phyloP scores from a whole-genome alignment of 2,113 vertebrate genomes.

The Turdus rufiventris region DNA sequence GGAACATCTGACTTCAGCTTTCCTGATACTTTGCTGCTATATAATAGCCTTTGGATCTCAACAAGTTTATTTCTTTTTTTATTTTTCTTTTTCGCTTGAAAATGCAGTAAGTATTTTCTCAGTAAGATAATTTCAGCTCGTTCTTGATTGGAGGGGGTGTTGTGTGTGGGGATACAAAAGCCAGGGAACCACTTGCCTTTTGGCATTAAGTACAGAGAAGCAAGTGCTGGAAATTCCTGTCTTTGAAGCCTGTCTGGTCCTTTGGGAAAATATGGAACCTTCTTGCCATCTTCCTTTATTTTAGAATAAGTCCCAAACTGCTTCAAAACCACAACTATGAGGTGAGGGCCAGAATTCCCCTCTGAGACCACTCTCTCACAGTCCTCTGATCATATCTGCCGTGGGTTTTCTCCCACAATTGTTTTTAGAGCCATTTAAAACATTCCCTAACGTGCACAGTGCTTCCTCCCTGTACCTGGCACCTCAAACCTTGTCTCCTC shows the following conservation, averaged over 20 bases:
- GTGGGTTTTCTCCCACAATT: background rate
- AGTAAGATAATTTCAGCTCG: background rate
- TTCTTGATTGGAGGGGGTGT: background rate
- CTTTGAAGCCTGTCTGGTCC: background rate
- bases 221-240: background rate
- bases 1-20: background rate
- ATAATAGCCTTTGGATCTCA: background rate
- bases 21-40: background rate
- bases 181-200: background rate
- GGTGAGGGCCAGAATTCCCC: background rate
- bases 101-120: background rate
- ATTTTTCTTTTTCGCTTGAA: background rate
- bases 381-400: fast-evolving
- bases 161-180: background rate
- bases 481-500: background rate
- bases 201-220: background rate
- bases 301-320: background rate
- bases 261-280: background rate
- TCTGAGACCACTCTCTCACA: background rate
- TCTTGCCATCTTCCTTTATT: background rate
- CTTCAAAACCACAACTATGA: background rate
- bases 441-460: fast-evolving
- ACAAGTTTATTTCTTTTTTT: background rate
- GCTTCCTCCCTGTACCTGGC: background rate
- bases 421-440: background rate